phyloP scores from a whole-genome alignment of 2,113 vertebrate genomes.

The Telmatochromis sp. region DNA sequence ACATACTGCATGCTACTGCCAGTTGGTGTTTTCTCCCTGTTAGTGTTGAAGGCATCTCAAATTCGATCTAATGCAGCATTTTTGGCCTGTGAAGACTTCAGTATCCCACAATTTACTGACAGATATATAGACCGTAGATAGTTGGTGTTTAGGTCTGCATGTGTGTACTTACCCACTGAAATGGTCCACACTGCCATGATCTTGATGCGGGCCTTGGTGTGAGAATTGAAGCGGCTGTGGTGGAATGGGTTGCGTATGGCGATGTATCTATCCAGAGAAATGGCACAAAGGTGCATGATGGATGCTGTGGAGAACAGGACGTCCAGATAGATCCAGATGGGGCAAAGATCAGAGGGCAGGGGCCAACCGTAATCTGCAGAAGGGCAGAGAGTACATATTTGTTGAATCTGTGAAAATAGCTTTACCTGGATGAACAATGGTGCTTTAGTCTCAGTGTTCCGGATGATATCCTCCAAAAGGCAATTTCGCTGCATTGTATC shows the following conservation, averaged over 20 bases:
- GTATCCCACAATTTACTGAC: not conserved
- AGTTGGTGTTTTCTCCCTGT: not conserved
- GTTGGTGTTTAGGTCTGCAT: not conserved
- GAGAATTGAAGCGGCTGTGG: constrained; percentile 94
- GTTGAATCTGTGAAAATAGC: not conserved
- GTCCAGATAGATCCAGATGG: constrained; percentile 94
- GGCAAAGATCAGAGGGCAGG: constrained; percentile 83
- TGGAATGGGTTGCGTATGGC: constrained; percentile 93
- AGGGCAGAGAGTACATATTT: not conserved
- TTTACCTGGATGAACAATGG: not conserved
- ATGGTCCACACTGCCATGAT: constrained; percentile 95
- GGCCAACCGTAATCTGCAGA: constrained; percentile 86
- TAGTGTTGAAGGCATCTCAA: not conserved
- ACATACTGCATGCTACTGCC: not conserved
- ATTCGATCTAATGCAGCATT: not conserved
- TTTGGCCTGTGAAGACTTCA: not conserved
- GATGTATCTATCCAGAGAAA: constrained; percentile 94
- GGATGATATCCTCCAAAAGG: not conserved
- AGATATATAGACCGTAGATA: not conserved
- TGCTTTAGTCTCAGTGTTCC: not conserved
- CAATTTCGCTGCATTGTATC: not conserved
- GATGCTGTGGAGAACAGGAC: constrained; percentile 96
- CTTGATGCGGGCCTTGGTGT: constrained; percentile 88
- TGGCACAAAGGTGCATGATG: constrained; percentile 97
- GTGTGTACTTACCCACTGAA: constrained; percentile 80